Evolutionary conservation across 1,140 invertebrate genomes (phyloP), one percentile per base, ranked within the genome.

Genomic region (Drosophila repletoides): DNA sequence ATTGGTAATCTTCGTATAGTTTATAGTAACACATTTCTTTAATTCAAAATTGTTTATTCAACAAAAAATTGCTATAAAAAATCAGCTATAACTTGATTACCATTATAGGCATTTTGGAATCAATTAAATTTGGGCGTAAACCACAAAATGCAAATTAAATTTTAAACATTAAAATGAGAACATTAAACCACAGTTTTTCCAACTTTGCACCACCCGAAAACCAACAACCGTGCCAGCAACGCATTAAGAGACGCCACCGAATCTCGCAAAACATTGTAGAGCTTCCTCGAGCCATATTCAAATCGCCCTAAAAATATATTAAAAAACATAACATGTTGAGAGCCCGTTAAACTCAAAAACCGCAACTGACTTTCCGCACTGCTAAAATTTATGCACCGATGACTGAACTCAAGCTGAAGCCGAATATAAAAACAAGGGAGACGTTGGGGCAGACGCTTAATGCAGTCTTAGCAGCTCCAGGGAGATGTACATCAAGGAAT

Each of bases 341-440:
- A 36, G 53, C 53, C 56, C 72, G 64, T 83, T 77, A 83, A 81
- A 83, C 63, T 83, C 63, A 77, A 83, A 74, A 76, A 55, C 68
- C 77, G 73, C 77, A 81, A 68, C 77, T 48, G 49, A 77, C 77
- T 83, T 83, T 83, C 77, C 77, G 77, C 79, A 83, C 79, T 67
- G 55, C 34, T 55, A 70, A 77, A 83, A 75, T 64, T 83, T 74
- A 36, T 83, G 77, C 77, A 77, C 59, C 69, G 73, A 46, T 83
- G 77, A 17, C 34, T 69, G 60, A 60, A 33, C 28, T 19, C 22
- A 19, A 51, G 3, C 15, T 17, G 17, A n/a, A 12, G 24, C 7
- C 14, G 55, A 5, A 67, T 84, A 83, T 83, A 83, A 71, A 83
- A 64, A 24, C 33, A 22, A 34, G 9, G 49, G 22, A 4, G 45